A percentile compares a stretch with the other conserved stretches of the same genome.
Conservation (phyloP, 2,797 vertebrate genomes). For the Gambelia wislizenii region DNA sequence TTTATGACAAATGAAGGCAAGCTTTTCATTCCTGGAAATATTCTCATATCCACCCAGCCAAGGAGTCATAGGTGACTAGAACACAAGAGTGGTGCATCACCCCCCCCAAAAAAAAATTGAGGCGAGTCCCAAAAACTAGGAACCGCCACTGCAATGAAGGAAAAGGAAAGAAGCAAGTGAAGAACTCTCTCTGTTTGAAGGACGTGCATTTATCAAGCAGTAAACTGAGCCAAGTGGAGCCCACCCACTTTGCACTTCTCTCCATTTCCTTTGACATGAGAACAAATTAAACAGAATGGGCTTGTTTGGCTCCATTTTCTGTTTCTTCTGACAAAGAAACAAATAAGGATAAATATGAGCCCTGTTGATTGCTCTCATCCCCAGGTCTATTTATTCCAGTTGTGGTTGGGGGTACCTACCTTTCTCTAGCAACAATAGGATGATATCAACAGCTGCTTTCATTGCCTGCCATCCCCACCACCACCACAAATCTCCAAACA, state of each 20-base stretch:
- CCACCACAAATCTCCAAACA: no score
- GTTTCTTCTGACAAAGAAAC: no score
- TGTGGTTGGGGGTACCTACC: background rate
- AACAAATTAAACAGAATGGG: no score
- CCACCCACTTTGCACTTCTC: background rate
- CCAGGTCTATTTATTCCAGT: background rate
- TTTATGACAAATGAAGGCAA: background rate
- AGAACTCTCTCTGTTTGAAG: background rate
- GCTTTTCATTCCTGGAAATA: background rate
- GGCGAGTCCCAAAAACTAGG: no score
- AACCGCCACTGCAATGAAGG: no score
- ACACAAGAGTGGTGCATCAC: no score
- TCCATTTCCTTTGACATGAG: no score
- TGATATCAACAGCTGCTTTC: background rate
- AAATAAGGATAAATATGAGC: no score
- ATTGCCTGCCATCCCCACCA: background rate
- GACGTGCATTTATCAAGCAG: background rate
- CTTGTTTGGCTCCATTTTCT: no score
- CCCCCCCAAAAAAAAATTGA: no score
- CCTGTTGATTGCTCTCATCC: background rate
- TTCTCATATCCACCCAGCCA: no score
- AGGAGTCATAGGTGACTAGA: background rate
- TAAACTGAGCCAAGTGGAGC: background rate
- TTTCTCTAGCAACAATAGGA: background rate
- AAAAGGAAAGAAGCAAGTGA: background rate